Base-by-base conservation (phyloP, 2,888 invertebrate genomes). In the Cheilosia urbana region DNA sequence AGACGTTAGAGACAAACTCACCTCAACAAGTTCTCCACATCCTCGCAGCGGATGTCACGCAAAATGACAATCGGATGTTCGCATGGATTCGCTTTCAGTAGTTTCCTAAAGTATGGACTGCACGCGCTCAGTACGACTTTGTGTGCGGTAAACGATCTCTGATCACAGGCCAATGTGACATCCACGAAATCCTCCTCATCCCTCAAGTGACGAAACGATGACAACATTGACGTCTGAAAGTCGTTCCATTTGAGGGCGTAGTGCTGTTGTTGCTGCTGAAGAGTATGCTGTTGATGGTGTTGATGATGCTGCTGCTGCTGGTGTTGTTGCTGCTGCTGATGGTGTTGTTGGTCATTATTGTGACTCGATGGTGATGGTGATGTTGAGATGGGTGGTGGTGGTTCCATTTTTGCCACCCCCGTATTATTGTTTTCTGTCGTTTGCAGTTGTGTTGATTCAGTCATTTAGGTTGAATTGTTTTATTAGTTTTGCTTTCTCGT, bases 181-280 rank as follows among this genome's bases (percentile, higher is more conserved):
- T 98, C 98, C 82, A 97, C 97, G 93, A 98, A 97, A 93, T 97
- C 97, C 93, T 97, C 97, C 93, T 97, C 96, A 92, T 97, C 97
- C 87, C 96, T 94, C 90, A 98, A 94, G 92, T 97, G 96, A 89
- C 97, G 95, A 93, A 98, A 98, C 88, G 97, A 97, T 88, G 96
- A 96, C 90, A 97, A 94, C 93, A 98, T 97, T 90, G 97, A 97
- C 88, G 96, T 95, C 93, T 97, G 97, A 94, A 97, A 98, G 93
- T 98, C 97, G 93, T 98, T 98, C 98, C 98, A 98, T 91, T 97
- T 95, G 93, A 98, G 95, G 92, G 97, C 97, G 93, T 97, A 98
- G 93, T 97, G 97, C 94, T 97, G 97, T 93, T 95, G 93, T 89
- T 90, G 92, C 90, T 90, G 91, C 89, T 90, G 91, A 90, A 89